A percentile compares a stretch with the other conserved stretches of the same genome.
Conservation (phyloP, 2,888 invertebrate genomes). For the Pterobdella sp. region DNA sequence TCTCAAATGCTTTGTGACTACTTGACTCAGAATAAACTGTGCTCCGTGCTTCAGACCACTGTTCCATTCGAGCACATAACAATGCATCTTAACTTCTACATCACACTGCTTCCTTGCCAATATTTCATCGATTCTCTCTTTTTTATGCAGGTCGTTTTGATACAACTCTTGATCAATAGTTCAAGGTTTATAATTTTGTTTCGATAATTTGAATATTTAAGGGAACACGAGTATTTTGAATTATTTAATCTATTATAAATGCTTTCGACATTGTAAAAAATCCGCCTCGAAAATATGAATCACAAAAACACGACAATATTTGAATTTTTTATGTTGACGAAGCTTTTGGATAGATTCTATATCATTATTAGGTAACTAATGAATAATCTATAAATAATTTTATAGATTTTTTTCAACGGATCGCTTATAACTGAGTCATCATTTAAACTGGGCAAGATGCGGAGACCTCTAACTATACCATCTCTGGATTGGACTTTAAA, state of each 20-base stretch:
- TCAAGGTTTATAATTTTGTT: too few species aligned
- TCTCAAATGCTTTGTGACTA: background rate
- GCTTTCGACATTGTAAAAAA: too few species aligned
- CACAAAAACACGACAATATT: too few species aligned
- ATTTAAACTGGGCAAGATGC: conserved; percentile 4
- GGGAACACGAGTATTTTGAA: too few species aligned
- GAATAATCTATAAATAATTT: too few species aligned
- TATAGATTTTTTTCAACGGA: background rate
- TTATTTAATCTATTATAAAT: too few species aligned
- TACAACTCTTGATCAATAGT: background rate
- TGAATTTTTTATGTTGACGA: too few species aligned
- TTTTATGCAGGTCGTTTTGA: background rate
- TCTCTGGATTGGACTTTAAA: background rate
- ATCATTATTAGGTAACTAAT: too few species aligned
- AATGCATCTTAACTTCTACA: background rate
- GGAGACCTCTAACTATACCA: background rate
- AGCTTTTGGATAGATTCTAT: too few species aligned
- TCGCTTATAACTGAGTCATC: background rate
- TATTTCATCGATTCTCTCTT: conserved; percentile 3
- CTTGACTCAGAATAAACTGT: background rate
- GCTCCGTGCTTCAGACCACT: background rate
- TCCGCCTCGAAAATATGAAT: too few species aligned
- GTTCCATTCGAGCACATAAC: background rate
- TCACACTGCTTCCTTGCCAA: background rate
- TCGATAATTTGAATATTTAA: too few species aligned